A percentile compares a stretch with the other conserved stretches of the same genome.
phyloP scores from a whole-genome alignment of 2,113 vertebrate genomes.

The Cyanoramphus novaezelandiae region DNA sequence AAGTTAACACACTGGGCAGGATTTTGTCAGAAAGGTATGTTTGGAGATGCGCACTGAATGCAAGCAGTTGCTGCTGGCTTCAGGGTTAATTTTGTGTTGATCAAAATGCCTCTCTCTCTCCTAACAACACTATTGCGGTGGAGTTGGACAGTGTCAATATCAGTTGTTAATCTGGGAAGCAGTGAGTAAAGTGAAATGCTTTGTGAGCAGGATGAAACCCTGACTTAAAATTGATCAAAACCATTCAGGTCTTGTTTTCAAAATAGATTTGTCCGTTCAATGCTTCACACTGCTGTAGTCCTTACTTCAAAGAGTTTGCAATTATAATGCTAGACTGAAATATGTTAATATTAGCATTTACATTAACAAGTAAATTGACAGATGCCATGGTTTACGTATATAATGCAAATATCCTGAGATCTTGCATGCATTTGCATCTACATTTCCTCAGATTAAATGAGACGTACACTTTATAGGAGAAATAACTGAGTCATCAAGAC shows the following conservation, averaged over 20 bases:
- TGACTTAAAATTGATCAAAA: conserved; percentile 32
- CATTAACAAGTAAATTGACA: conserved; percentile 66
- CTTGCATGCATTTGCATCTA: conserved; percentile 43
- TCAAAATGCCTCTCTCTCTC: conserved; percentile 12
- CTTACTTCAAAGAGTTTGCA: conserved; percentile 29
- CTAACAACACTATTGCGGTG: not conserved
- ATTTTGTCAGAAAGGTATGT: not conserved
- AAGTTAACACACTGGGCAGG: not conserved
- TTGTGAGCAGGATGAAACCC: not conserved
- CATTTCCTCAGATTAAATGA: conserved; percentile 60
- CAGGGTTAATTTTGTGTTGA: not conserved
- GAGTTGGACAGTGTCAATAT: not conserved
- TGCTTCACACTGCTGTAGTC: not conserved
- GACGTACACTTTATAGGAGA: not conserved
- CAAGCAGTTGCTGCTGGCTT: not conserved
- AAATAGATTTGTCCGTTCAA: not conserved
- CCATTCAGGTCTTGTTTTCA: not conserved
- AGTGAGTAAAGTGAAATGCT: not conserved
- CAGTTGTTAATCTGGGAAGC: not conserved
- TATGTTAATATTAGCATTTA: conserved; percentile 57
- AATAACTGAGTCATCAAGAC: not conserved
- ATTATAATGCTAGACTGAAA: conserved; percentile 46
- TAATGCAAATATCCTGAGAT: conserved; percentile 63
- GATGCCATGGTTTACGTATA: conserved; percentile 59
- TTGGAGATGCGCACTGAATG: not conserved